Evolutionary conservation across 2,113 vertebrate genomes (phyloP), one percentile per base, ranked within the genome.

Genomic region (Gila orcuttii): DNA sequence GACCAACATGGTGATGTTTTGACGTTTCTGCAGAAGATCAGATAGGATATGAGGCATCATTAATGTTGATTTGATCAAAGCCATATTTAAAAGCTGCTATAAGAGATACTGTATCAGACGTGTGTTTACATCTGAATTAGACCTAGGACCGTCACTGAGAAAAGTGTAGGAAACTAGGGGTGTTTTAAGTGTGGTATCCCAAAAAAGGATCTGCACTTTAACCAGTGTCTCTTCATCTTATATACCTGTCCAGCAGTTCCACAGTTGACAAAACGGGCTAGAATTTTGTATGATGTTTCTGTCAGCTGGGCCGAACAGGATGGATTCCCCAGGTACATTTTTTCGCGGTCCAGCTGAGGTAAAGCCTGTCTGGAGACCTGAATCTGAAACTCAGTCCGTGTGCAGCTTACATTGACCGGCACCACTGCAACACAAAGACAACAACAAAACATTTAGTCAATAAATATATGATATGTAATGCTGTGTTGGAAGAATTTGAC

Each of bases 331-430:
- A 99, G 81, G 90, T 98, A 99, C 91, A 99, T 95, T 83, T 93
- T 95, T 6, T 95, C 97, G 19, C 94, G 95, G 79, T 96, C 96
- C 93, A 99, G 91, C 19, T 95, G 95, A 11, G 96, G 95, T 90
- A 99, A 90, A 1, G 95, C 95, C 89, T 95, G 94, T 59, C 94
- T 82, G 0, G 96, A 93, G 88, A 99, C 97, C 92, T 97, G 93
- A 87, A 99, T 99, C 93, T 97, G 96, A 93, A 99, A 99, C 79
- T 99, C 97, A 0, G 95, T 97, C 87, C 98, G 96, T 50, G 97
- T 98, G 92, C 98, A 99, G 95, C 96, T 99, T 87, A 99, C 89
- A 0, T 99, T 99, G 87, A 99, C 92, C 66, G 98, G 98, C 5
- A 99, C 97, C 75, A 98, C 98, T 98, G 87, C 75, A 25, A 78